These are phyloP conservation scores for Agriotes lineatus DNA, from an alignment of 2,888 invertebrate species.

Conservation along the genomic window DNA sequence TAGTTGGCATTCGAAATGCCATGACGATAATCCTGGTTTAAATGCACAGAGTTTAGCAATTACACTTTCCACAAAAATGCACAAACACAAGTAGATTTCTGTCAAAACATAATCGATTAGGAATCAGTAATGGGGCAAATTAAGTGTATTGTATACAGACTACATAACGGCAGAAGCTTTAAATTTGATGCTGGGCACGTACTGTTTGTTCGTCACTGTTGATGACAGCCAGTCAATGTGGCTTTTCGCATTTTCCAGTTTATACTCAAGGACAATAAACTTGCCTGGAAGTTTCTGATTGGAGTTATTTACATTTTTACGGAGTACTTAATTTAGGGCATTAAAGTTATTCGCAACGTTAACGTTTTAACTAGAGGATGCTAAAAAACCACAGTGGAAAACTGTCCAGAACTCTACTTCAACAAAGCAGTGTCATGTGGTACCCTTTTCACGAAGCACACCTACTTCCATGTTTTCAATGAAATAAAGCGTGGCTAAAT, in stretches of 20 bases:
- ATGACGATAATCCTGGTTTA: too few relatives aligned
- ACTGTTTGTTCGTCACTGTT: conserved; percentile 36
- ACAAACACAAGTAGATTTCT: too few relatives aligned
- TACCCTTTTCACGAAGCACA: background rate
- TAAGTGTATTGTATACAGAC: conserved; percentile 32
- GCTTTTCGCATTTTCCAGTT: conserved; percentile 35
- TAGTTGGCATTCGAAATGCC: too few relatives aligned
- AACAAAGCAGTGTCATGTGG: background rate
- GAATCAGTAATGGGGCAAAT: too few relatives aligned
- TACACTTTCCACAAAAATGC: too few relatives aligned
- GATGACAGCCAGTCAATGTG: conserved; percentile 34
- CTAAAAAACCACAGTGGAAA: too few relatives aligned
- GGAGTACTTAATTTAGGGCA: too few relatives aligned
- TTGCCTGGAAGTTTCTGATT: conserved; percentile 12
- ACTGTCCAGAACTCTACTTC: background rate
- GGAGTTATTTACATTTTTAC: conserved; percentile 14
- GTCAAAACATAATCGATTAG: too few relatives aligned
- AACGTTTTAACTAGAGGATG: too few relatives aligned
- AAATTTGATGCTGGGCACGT: conserved; percentile 37
- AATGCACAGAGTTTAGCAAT: too few relatives aligned
- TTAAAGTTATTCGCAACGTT: too few relatives aligned
- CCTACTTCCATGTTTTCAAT: conserved; percentile 5
- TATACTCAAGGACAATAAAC: conserved; percentile 10
- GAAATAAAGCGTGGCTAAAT: conserved; percentile 27
- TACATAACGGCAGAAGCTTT: conserved; percentile 19